A percentile compares a stretch with the other conserved stretches of the same genome.
These are phyloP conservation scores for Tetrax tetrax DNA, from an alignment of 2,113 vertebrate species.

Conservation along the genomic window DNA sequence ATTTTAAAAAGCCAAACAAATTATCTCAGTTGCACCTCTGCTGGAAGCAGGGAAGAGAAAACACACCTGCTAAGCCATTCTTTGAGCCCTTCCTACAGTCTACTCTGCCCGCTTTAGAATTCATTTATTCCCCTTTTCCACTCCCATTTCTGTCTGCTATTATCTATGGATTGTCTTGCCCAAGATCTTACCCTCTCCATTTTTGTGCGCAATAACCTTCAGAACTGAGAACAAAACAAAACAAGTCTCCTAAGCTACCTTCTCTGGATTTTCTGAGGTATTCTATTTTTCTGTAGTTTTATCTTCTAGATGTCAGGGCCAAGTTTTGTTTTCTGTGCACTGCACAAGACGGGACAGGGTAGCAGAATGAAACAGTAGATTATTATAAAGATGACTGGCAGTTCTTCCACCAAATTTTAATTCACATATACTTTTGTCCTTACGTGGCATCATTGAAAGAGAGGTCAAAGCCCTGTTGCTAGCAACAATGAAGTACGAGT, in stretches of 20 bases:
- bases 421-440: background rate
- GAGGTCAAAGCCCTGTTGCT: background rate
- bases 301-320: background rate
- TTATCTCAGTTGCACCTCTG: background rate
- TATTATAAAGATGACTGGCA: background rate
- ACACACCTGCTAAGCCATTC: background rate
- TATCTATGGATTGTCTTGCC: background rate
- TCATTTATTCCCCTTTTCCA: background rate
- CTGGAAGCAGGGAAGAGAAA: background rate
- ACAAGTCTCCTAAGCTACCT: background rate
- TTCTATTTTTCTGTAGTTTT: background rate
- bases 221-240: background rate
- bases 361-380: background rate
- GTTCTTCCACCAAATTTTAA: background rate
- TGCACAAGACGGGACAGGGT: accelerated
- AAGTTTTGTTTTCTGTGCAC: background rate
- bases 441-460: background rate
- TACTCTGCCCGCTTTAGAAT: background rate
- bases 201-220: background rate
- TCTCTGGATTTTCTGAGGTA: background rate
- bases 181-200: background rate
- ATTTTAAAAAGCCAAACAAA: background rate
- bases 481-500: background rate
- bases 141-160: background rate
- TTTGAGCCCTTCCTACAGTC: background rate